phyloP scores from a whole-genome alignment of 2,113 vertebrate species.

The Callionymus lyra region DNA sequence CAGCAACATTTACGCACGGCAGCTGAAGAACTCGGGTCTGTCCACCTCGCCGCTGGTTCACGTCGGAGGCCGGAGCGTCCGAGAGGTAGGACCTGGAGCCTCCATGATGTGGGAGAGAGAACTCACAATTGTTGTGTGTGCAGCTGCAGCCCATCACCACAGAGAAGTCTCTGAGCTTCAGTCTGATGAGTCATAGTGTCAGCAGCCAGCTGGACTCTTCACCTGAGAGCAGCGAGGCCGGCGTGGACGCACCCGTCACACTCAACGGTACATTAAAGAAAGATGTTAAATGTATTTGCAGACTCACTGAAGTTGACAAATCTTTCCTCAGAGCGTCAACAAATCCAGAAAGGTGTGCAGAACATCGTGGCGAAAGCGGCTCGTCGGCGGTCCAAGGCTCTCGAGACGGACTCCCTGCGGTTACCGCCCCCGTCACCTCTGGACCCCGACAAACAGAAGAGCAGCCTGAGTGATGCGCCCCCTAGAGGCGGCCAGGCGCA shows the following conservation, averaged over 20 bases:
- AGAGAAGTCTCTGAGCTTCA: constrained; percentile 59
- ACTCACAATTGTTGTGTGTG: neutral
- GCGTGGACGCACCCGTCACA: constrained; percentile 56
- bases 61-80: constrained; percentile 63
- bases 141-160: constrained; percentile 53
- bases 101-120: neutral
- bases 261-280: constrained; percentile 53
- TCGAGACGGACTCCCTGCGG: constrained; percentile 57
- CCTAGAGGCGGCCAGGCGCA: constrained; percentile 27
- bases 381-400: constrained; percentile 54
- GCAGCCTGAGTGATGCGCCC: constrained; percentile 62
- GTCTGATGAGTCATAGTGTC: constrained; percentile 68
- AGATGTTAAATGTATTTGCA: too few relatives aligned
- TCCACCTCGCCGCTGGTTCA: constrained; percentile 75
- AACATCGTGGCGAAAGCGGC: constrained; percentile 72
- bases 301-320: too few relatives aligned
- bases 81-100: constrained; percentile 64
- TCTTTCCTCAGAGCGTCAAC: constrained; percentile 63
- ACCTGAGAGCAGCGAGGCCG: constrained; percentile 72
- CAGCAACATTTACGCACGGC: constrained; percentile 63
- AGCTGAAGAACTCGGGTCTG: constrained; percentile 58
- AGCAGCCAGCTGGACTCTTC: constrained; percentile 73
- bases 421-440: constrained; percentile 54
- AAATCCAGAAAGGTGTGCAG: constrained; percentile 68
- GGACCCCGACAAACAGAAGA: constrained; percentile 65